Evolutionary conservation across 2,888 invertebrate genomes (phyloP).

Genomic region (Eupeodes latifasciatus): DNA sequence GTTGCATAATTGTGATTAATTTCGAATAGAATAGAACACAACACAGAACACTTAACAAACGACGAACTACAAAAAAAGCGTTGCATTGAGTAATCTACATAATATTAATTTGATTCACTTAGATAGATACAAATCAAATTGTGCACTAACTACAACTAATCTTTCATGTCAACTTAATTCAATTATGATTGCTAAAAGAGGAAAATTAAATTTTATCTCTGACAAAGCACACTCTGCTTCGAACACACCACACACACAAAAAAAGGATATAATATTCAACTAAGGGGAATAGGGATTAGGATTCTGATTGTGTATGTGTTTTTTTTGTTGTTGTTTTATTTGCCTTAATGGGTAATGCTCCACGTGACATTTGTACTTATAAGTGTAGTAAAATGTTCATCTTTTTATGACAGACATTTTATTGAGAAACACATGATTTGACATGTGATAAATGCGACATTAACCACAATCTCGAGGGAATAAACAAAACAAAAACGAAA

Average conservation of each 20-base stretch:
- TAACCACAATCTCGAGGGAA: conserved; percentile 28
- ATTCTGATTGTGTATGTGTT: conserved; percentile 23
- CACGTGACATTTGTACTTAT: conserved; percentile 50
- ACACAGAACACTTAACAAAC: no score
- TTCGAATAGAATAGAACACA: background rate
- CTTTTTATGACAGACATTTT: conserved; percentile 28
- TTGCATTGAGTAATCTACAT: no score
- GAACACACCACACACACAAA: background rate
- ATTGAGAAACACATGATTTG: conserved; percentile 40
- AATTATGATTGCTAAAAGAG: conserved; percentile 5
- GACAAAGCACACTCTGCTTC: conserved; percentile 2
- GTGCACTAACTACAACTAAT: background rate
- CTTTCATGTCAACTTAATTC: conserved; percentile 31
- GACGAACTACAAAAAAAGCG: no score
- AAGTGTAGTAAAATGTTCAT: conserved; percentile 21
- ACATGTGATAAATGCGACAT: conserved; percentile 57
- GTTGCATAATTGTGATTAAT: background rate
- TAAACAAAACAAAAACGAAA: conserved; percentile 1
- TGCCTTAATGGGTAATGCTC: background rate
- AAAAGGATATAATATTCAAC: background rate
- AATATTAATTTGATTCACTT: background rate
- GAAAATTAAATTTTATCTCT: conserved; percentile 28
- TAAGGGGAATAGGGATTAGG: conserved; percentile 25
- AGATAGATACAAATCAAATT: background rate
- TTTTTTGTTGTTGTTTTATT: background rate